A percentile compares a stretch with the other conserved stretches of the same genome.
Evolutionary conservation across 2,113 vertebrate genomes (phyloP).

Genomic region (Muscicapa adusta): DNA sequence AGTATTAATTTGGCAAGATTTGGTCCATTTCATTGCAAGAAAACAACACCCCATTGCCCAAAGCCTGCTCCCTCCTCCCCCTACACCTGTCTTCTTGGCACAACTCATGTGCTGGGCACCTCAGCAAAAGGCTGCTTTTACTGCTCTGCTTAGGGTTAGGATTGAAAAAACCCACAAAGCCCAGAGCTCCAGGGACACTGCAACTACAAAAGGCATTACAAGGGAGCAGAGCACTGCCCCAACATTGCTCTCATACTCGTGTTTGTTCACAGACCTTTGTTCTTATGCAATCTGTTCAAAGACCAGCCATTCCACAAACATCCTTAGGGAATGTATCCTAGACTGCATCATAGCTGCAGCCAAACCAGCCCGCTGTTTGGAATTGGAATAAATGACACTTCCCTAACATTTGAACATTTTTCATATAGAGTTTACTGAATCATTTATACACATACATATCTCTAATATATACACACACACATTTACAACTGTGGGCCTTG

Average conservation of each 20-base stretch:
- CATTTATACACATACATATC: neutral
- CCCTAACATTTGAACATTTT: neutral
- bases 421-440: neutral
- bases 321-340: neutral
- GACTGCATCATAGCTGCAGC: neutral
- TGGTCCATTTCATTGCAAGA: neutral
- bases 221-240: neutral
- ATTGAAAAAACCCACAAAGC: neutral
- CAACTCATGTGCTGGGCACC: neutral
- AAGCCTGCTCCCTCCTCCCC: neutral
- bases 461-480: neutral
- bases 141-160: neutral
- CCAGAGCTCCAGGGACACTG: neutral
- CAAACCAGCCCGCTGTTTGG: neutral
- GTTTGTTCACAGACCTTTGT: neutral
- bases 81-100: neutral
- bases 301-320: neutral
- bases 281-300: neutral
- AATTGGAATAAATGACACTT: neutral
- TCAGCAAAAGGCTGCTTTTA: neutral
- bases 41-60: neutral
- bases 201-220: neutral
- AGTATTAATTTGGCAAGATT: neutral
- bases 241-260: neutral
- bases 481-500: neutral